Percentiles rank a stretch among this genome's conserved stretches.
Conservation (phyloP, 2,113 vertebrate species). For the Salvator merianae region DNA sequence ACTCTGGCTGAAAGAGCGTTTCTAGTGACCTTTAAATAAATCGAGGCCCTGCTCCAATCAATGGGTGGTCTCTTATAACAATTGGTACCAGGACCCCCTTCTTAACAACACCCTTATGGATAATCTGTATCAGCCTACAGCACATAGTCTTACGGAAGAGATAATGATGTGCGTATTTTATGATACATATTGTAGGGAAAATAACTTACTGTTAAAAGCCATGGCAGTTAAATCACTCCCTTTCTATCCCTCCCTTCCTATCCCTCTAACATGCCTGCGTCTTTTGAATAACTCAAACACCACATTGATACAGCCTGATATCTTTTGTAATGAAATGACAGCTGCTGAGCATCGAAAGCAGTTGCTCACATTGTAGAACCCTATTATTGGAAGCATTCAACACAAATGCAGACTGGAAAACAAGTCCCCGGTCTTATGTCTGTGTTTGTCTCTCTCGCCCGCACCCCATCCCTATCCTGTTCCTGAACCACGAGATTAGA, state of each 20-base stretch:
- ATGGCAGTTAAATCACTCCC: constrained; percentile 1
- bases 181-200: constrained; percentile 39
- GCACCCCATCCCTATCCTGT: not conserved
- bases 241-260: too few species aligned
- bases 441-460: too few species aligned
- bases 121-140: not conserved
- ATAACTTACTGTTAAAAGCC: constrained; percentile 34
- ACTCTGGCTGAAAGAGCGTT: not conserved
- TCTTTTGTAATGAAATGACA: constrained; percentile 41
- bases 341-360: constrained; percentile 21
- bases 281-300: constrained; percentile 15
- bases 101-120: constrained; percentile 7
- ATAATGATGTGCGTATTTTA: constrained; percentile 17
- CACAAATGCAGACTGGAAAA: constrained; percentile 17
- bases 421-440: constrained; percentile 12
- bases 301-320: constrained; percentile 34
- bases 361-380: constrained; percentile 35
- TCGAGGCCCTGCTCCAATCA: not conserved
- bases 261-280: not conserved
- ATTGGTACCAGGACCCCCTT: not conserved
- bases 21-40: constrained; percentile 9
- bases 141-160: not conserved
- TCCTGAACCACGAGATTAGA: constrained; percentile 23
- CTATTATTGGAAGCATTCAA: constrained; percentile 36
- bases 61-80: constrained; percentile 26